Conservation (phyloP, 1,140 invertebrate species). For the Brachionus asplanchnoidis region DNA sequence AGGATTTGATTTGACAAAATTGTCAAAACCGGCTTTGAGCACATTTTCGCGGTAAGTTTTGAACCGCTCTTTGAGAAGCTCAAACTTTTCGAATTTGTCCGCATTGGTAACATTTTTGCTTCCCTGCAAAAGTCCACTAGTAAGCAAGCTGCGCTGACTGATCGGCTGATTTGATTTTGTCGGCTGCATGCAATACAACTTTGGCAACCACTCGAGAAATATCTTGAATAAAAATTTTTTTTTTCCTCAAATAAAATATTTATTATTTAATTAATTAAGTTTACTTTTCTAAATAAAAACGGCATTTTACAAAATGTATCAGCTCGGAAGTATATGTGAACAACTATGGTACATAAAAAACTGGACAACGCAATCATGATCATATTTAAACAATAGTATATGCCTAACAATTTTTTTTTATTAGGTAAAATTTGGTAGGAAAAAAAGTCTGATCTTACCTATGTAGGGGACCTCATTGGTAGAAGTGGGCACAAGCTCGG, state of each 20-base stretch:
- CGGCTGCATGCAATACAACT: constrained; percentile 27
- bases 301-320: constrained; percentile 39
- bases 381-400: constrained; percentile 58
- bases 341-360: constrained; percentile 55
- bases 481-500: constrained; percentile 39
- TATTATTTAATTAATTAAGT: background rate
- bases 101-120: constrained; percentile 33
- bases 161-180: background rate
- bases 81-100: constrained; percentile 42
- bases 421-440: background rate
- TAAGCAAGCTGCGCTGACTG: background rate
- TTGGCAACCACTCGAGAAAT: constrained; percentile 32
- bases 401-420: constrained; percentile 47
- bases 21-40: constrained; percentile 32
- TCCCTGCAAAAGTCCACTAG: constrained; percentile 22
- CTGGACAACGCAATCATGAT: constrained; percentile 57
- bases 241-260: background rate
- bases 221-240: constrained; percentile 8
- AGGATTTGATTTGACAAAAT: constrained; percentile 38
- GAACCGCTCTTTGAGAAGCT: constrained; percentile 40
- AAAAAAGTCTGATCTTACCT: background rate
- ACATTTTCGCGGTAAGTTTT: constrained; percentile 33
- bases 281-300: background rate
- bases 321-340: constrained; percentile 56
- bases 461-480: constrained; percentile 40